phyloP scores from a whole-genome alignment of 2,888 invertebrate species.

The Apocheima hispidaria region DNA sequence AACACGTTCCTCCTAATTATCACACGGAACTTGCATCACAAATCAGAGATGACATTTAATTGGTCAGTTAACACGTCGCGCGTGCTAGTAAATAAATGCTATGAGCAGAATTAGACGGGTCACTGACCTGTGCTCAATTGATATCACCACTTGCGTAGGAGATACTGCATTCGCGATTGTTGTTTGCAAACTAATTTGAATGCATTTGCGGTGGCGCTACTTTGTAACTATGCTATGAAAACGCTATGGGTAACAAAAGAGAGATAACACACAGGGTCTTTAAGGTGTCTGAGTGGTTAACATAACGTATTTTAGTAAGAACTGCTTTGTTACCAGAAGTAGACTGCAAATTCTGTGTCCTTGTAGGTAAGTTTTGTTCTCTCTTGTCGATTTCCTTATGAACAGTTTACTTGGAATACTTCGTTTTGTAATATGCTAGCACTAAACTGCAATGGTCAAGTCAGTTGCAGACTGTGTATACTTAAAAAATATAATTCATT shows the following conservation, averaged over 20 bases:
- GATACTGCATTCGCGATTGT: neutral
- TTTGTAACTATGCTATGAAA: neutral
- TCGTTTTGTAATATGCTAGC: no score
- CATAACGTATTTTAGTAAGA: neutral
- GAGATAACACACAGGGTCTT: no score
- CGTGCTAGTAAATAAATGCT: slow-evolving; percentile 57
- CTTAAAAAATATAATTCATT: no score
- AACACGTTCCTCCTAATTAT: neutral
- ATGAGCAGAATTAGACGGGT: slow-evolving; percentile 62
- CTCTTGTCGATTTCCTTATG: neutral
- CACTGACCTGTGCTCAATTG: slow-evolving; percentile 57
- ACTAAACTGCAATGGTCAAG: no score
- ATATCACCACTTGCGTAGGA: slow-evolving; percentile 21
- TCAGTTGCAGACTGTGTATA: no score
- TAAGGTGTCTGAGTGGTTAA: no score
- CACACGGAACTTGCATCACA: slow-evolving; percentile 14
- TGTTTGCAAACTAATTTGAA: slow-evolving; percentile 1
- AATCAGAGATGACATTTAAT: slow-evolving; percentile 44
- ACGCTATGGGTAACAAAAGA: no score
- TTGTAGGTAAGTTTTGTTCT: neutral
- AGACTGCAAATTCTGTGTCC: neutral
- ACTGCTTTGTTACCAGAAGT: neutral
- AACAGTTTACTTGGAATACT: neutral
- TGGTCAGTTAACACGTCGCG: slow-evolving; percentile 38
- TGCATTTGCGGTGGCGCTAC: slow-evolving; percentile 2